Evolutionary conservation across 1,140 invertebrate species (phyloP), one percentile per base, ranked within the genome.

Genomic region (Hestina assimilis): DNA sequence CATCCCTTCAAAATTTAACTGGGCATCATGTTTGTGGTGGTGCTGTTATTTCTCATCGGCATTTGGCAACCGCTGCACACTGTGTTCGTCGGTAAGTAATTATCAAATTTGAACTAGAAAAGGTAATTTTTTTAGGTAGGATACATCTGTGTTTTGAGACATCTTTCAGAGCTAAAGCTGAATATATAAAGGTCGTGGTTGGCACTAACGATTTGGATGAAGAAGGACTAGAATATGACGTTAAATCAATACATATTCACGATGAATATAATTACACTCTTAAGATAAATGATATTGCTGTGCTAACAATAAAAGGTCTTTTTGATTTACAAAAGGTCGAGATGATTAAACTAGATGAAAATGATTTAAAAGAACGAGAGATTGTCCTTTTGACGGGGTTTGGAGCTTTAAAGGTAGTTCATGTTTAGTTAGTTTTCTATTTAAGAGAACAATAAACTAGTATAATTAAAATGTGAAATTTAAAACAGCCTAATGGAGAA

Each of bases 11-110:
- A 68, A 84, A 84, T 63, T 14, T 79, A 20, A 72, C 71, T 2
- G 76, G 79, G 1, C 60, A 80, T 53, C 84, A 87, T 57, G 83
- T 87, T n/a, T 90, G 89, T 75, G 87, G 88, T n/a, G 83, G 83
- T 14, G 80, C 83, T 14, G 66, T 90, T 28, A 70, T 90, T 42
- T 89, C 89, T 3, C 58, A 73, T 8, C 68, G 50, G 41, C 80
- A 87, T 63, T 52, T 89, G 11, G 62, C 87, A 1, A 89, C 89
- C 28, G 89, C 76, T 24, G 85, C 85, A 14, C 85, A 89, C 72
- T 89, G 85, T 60, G 72, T 87, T 15, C 21, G 68, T 31, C 63
- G 69, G 84, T 84, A 65, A 62, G 66, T 62, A 26, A 14, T 24
- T 40, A 8, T 14, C 41, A 23, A 42, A 24, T 21, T 45, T 29